These are phyloP conservation scores for Jacana jacana DNA, from an alignment of 2,113 vertebrate species.

Conservation along the genomic window DNA sequence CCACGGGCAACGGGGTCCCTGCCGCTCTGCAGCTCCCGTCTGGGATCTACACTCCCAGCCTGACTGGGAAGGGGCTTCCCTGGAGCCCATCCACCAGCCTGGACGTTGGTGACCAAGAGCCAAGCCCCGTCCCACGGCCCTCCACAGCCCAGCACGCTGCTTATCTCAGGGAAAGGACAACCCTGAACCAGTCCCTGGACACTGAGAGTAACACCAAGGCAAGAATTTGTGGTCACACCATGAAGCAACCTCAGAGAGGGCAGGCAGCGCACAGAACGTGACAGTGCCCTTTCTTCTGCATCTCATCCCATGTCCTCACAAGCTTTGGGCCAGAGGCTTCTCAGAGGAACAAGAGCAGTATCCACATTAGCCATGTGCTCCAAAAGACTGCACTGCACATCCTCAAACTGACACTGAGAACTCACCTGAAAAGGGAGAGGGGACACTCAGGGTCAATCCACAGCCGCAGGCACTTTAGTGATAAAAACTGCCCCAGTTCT, in stretches of 20 bases:
- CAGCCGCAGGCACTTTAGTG: not conserved
- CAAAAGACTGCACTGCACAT: not conserved
- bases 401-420: not conserved
- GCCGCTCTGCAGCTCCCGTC: not conserved
- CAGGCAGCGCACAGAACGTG: accelerated
- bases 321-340: not conserved
- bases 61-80: not conserved
- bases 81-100: not conserved
- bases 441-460: not conserved
- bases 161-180: not conserved
- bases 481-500: not conserved
- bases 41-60: not conserved
- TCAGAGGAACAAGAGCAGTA: not conserved
- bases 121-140: not conserved
- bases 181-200: not conserved
- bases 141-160: too few relatives aligned
- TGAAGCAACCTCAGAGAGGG: not conserved
- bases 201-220: not conserved
- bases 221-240: not conserved
- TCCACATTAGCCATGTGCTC: not conserved
- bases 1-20: accelerated
- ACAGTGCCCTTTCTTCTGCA: not conserved
- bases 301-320: not conserved
- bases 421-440: not conserved
- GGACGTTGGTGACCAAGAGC: not conserved